Percentiles rank a stretch among this genome's conserved stretches.
phyloP scores from a whole-genome alignment of 1,140 invertebrate species.

The Drosophila littoralis region DNA sequence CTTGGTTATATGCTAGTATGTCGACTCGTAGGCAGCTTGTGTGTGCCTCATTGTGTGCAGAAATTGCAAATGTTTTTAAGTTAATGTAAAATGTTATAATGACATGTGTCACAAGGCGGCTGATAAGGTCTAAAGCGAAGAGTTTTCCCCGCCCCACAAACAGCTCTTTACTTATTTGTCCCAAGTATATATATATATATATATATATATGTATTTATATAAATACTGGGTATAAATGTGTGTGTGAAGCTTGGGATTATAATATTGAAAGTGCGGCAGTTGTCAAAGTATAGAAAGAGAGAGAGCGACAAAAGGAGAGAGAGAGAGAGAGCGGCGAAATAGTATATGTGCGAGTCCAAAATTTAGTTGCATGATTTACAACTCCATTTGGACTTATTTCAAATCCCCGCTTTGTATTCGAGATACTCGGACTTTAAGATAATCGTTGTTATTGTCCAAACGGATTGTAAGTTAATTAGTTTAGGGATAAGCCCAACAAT shows the following conservation, averaged over 20 bases:
- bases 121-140: conserved; percentile 27
- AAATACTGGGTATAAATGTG: neutral
- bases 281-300: too few species aligned
- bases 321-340: too few species aligned
- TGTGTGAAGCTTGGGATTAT: neutral
- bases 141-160: conserved; percentile 6
- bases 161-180: conserved; percentile 11
- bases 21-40: conserved; percentile 4
- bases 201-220: neutral
- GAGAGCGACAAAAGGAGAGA: too few species aligned
- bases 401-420: neutral
- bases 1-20: conserved; percentile 13
- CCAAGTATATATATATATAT: conserved; percentile 5
- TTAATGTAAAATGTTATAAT: conserved; percentile 80
- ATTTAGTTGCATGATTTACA: neutral
- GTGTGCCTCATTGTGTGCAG: conserved; percentile 51
- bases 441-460: conserved; percentile 25
- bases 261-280: too few species aligned
- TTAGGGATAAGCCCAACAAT: conserved; percentile 23
- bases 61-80: conserved; percentile 82
- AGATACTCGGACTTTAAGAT: neutral
- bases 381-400: neutral
- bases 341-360: too few species aligned
- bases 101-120: conserved; percentile 68
- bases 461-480: conserved; percentile 66